phyloP scores from a whole-genome alignment of 2,797 vertebrate genomes.

The Phalloptychus januarius region DNA sequence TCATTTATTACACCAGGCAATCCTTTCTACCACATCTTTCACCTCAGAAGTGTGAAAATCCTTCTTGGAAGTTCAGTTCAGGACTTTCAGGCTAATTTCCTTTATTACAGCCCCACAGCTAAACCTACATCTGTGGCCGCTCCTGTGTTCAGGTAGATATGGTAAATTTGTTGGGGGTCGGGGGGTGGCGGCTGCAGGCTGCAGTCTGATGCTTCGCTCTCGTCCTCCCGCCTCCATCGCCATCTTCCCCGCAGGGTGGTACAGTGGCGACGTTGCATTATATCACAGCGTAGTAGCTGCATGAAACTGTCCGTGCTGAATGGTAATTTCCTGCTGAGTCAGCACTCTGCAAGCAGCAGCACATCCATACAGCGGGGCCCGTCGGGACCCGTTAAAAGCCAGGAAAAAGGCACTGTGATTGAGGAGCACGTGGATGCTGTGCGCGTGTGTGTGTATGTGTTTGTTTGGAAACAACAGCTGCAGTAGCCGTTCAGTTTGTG shows the following conservation, averaged over 20 bases:
- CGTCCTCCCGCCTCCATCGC: background rate
- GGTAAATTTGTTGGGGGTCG: conserved; percentile 9
- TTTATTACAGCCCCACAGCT: conserved; percentile 26
- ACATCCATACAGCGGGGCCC: conserved; percentile 63
- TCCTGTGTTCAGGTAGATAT: conserved; percentile 10
- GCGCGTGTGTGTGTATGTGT: conserved; percentile 2
- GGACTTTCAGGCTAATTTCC: conserved; percentile 19
- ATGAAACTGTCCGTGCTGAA: conserved; percentile 53
- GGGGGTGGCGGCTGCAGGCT: background rate
- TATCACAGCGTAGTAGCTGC: conserved; percentile 57
- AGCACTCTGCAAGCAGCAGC: conserved; percentile 43
- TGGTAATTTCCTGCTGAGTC: conserved; percentile 75
- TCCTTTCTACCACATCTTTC: conserved; percentile 6
- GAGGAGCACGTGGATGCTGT: background rate
- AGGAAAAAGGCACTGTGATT: conserved; percentile 52
- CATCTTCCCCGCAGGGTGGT: conserved; percentile 29
- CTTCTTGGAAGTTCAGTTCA: conserved; percentile 15
- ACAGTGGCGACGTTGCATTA: conserved; percentile 50
- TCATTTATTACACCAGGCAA: background rate
- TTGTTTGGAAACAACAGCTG: conserved; percentile 11
- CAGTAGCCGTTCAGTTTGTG: conserved; percentile 41
- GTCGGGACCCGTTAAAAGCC: conserved; percentile 64
- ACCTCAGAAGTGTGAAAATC: conserved; percentile 5
- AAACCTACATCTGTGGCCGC: conserved; percentile 1
- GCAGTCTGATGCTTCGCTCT: conserved; percentile 1